Conservation (phyloP, 2,113 vertebrate species). For the Eptesicus fuscus region DNA sequence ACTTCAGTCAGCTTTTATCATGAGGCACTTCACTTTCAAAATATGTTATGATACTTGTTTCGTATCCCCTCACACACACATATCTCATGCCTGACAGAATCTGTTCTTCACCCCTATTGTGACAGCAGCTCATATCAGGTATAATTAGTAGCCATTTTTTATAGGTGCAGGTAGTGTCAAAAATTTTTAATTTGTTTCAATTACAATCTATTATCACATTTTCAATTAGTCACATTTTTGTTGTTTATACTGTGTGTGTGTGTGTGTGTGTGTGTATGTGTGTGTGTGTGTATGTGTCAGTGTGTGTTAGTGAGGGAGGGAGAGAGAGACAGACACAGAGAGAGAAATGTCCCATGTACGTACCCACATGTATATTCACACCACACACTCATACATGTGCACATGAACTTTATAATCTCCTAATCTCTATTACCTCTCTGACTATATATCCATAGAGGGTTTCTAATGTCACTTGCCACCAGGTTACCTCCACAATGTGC, state of each 20-base stretch:
- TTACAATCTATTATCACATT: not conserved
- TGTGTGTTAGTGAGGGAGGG: no score
- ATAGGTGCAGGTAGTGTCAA: not conserved
- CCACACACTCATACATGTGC: not conserved
- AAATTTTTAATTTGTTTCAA: not conserved
- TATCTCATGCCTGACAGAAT: not conserved
- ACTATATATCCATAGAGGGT: not conserved
- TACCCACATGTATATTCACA: not conserved
- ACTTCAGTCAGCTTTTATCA: not conserved
- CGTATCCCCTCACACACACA: accelerated
- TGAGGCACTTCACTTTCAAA: not conserved
- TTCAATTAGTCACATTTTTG: not conserved
- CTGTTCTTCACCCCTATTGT: not conserved
- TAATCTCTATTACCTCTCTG: not conserved
- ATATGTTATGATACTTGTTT: not conserved
- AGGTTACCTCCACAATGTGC: not conserved
- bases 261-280: not conserved
- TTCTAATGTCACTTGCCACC: not conserved
- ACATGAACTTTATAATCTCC: not conserved
- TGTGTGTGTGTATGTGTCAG: not conserved
- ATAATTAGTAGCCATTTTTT: not conserved
- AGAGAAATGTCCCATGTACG: not conserved
- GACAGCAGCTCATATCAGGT: not conserved
- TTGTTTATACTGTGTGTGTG: not conserved
- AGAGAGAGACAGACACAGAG: not conserved